Percentiles rank a stretch among this genome's conserved stretches.
phyloP scores from a whole-genome alignment of 2,797 vertebrate genomes.

The Phataginus tetradactyla region DNA sequence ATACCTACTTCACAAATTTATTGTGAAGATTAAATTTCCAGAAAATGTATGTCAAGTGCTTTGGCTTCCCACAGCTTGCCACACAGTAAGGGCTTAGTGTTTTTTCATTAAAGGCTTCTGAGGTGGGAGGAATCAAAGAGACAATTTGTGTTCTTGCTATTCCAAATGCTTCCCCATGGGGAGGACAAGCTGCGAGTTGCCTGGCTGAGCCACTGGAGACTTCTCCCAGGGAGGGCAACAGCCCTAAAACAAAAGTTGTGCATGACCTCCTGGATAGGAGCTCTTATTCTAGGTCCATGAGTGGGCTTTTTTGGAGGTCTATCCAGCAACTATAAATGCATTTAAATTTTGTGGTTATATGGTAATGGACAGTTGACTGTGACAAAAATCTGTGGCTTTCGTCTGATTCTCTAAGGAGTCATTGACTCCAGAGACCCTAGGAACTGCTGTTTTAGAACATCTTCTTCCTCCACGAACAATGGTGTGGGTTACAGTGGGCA shows the following conservation, averaged over 20 bases:
- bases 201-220: not conserved
- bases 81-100: not conserved
- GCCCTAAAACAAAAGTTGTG: not conserved
- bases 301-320: not conserved
- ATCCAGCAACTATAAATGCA: not conserved
- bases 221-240: not conserved
- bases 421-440: not conserved
- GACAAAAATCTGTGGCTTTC: not conserved
- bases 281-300: not conserved
- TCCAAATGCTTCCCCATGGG: not conserved
- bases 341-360: not conserved
- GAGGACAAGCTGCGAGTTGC: not conserved
- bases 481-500: not conserved
- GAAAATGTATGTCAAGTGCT: slow-evolving; percentile 34
- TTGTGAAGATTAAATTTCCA: slow-evolving; percentile 46
- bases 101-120: slow-evolving; percentile 39
- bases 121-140: slow-evolving; percentile 4
- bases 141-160: slow-evolving; percentile 34
- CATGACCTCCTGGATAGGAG: not conserved
- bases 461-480: not conserved
- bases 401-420: not conserved
- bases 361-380: not conserved
- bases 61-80: slow-evolving; percentile 28
- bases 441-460: not conserved
- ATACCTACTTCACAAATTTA: slow-evolving; percentile 29